Evolutionary conservation across 2,888 invertebrate genomes (phyloP), one percentile per base, ranked within the genome.

Genomic region (Amiota mariae): DNA sequence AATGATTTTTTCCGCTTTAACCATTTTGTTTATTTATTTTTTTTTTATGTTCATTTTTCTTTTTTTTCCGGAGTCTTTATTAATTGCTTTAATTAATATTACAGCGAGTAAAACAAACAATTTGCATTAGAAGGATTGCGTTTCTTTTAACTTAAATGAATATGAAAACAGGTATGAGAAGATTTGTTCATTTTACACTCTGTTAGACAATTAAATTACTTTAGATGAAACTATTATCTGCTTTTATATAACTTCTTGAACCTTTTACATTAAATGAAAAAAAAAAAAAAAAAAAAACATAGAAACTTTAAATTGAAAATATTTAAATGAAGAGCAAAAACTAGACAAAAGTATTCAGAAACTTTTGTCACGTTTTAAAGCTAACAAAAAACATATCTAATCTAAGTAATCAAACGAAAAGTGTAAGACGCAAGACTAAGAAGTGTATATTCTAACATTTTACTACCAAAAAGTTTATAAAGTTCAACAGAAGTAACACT

Each of bases 311-410:
- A 66, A 20, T 18, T 10, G 15, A 15, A 13, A 59, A 59, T 20
- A 11, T 59, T 59, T 24, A 68, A 68, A 66, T 24, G 15, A 66
- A 66, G 48, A 49, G 24, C 67, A 18, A 54, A 24, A 68, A 63
- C 12, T 9, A 46, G 36, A 12, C 15, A 68, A 63, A 75, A 75
- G 78, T 75, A 74, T 75, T 49, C 70, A 75, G 12, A 72, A 79
- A 77, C 70, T 67, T 75, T 73, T 70, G 82, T 77, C 73, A 81
- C 77, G 81, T 78, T 73, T 76, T 49, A 76, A 82, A 79, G 72
- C 71, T 64, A 70, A 20, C 51, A 49, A 15, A 78, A 85, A 61
- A 71, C 9, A 57, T 85, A 72, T 68, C 81, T 79, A 68, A 68
- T 77, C 76, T 20, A 66, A 51, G 57, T 71, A 73, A 63, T 72